These are phyloP conservation scores for Euphonia xanthogaster DNA, from an alignment of 2,797 vertebrate genomes.

Conservation along the genomic window DNA sequence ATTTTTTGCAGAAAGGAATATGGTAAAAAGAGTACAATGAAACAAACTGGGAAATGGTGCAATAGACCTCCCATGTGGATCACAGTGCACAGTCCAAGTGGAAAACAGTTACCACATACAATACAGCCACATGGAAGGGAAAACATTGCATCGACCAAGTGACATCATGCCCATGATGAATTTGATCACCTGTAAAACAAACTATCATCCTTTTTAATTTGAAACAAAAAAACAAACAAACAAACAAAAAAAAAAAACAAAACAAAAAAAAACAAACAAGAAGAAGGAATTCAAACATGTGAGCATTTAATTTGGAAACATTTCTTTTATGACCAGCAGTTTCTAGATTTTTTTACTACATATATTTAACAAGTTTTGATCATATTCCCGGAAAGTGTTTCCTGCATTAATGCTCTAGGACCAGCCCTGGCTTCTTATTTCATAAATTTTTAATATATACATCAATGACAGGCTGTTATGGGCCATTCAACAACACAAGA, in stretches of 20 bases:
- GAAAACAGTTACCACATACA: not conserved
- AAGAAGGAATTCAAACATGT: not conserved
- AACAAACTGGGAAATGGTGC: not conserved
- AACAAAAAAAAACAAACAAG: no score
- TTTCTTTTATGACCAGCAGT: not conserved
- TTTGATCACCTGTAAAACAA: not conserved
- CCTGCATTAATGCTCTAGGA: not conserved
- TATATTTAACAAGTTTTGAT: not conserved
- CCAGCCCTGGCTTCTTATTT: not conserved
- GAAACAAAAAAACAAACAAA: not conserved
- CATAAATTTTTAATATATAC: not conserved
- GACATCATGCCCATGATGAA: not conserved
- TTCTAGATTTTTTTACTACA: not conserved
- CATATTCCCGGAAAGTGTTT: not conserved
- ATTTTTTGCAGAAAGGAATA: not conserved
- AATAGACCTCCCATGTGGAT: slow-evolving; percentile 16
- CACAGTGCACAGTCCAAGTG: not conserved
- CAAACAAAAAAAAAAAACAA: no score
- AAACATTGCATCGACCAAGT: not conserved
- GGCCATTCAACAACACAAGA: not conserved
- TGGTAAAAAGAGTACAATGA: slow-evolving; percentile 17
- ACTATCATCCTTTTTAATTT: not conserved
- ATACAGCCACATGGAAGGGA: not conserved
- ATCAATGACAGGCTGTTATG: not conserved
- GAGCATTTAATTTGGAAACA: not conserved